Conservation (phyloP, 2,797 vertebrate genomes). For the Pseudochirops cupreus region DNA sequence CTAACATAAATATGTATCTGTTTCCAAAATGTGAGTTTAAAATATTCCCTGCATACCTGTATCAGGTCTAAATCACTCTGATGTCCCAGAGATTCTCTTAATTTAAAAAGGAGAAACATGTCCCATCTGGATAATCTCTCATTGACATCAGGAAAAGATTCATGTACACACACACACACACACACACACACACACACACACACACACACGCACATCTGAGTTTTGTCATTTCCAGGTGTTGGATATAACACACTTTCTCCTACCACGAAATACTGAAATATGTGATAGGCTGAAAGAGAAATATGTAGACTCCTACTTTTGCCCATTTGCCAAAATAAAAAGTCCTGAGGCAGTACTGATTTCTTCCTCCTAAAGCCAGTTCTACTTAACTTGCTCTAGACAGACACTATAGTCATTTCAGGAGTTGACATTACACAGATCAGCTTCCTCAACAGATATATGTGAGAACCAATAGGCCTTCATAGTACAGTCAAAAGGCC, state of each 20-base stretch:
- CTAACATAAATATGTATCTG: neutral
- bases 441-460: neutral
- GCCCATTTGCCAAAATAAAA: conserved; percentile 49
- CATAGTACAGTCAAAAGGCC: neutral
- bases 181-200: neutral
- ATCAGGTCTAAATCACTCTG: conserved; percentile 14
- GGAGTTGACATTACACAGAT: neutral
- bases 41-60: conserved; percentile 12
- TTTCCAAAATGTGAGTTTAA: conserved; percentile 15
- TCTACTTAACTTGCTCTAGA: neutral
- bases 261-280: neutral
- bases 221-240: conserved; percentile 9
- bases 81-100: neutral
- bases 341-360: neutral
- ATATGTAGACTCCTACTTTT: conserved; percentile 24
- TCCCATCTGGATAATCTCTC: neutral
- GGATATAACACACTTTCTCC: conserved; percentile 15
- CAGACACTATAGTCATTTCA: neutral
- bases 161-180: neutral
- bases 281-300: neutral
- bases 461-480: neutral
- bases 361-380: neutral
- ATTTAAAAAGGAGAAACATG: neutral
- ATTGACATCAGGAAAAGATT: neutral
- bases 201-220: neutral